Evolutionary conservation across 2,113 vertebrate species (phyloP).

Genomic region (Xiphophorus maculatus): DNA sequence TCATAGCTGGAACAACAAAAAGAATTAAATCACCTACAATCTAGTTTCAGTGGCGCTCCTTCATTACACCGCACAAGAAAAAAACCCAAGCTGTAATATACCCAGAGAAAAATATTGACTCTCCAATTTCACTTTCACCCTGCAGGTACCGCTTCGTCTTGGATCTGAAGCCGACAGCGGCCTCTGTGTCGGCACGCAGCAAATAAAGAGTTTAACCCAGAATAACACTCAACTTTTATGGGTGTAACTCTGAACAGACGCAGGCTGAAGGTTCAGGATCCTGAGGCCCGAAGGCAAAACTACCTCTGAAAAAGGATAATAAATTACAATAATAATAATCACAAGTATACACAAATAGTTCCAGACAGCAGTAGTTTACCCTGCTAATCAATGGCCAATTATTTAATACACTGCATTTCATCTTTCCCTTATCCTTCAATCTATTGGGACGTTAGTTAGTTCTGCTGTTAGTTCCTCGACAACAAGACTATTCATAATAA

Average conservation of each 20-base stretch:
- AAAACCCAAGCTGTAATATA: not conserved
- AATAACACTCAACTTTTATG: conserved; percentile 46
- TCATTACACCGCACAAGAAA: not conserved
- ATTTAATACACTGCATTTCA: conserved; percentile 10
- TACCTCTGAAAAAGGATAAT: conserved; percentile 19
- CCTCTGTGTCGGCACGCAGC: conserved; percentile 29
- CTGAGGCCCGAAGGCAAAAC: conserved; percentile 40
- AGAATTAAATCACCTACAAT: not conserved
- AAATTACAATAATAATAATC: not conserved
- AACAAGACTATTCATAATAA: conserved; percentile 18
- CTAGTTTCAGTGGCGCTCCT: not conserved
- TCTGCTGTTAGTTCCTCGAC: not conserved
- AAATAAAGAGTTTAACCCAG: conserved; percentile 39
- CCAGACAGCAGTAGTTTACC: conserved; percentile 9
- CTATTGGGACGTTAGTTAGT: not conserved
- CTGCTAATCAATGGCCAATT: conserved; percentile 33
- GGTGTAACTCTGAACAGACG: conserved; percentile 54
- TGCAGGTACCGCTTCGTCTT: conserved; percentile 56
- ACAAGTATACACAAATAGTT: conserved; percentile 35
- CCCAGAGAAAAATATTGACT: conserved; percentile 10
- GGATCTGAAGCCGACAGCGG: conserved; percentile 30
- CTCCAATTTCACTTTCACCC: conserved; percentile 42
- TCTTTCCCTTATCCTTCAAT: not conserved
- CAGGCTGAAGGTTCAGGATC: conserved; percentile 28
- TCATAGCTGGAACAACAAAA: not conserved